phyloP scores from a whole-genome alignment of 2,113 vertebrate genomes.

The Scortum barcoo region DNA sequence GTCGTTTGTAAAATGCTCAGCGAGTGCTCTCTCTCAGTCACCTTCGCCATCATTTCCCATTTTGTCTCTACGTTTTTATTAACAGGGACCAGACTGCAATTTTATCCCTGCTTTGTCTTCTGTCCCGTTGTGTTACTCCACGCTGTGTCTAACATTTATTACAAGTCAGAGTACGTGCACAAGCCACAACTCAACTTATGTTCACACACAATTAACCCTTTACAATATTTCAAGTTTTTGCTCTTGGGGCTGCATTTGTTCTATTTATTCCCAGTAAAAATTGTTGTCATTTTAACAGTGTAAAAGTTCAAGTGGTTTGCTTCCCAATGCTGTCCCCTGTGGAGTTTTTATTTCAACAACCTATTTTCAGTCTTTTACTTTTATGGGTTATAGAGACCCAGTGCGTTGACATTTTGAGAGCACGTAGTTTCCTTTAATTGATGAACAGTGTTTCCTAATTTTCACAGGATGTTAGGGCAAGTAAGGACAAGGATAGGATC shows the following conservation, averaged over 20 bases:
- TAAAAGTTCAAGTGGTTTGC: conserved; percentile 26
- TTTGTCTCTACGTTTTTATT: conserved; percentile 34
- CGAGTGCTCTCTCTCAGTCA: conserved; percentile 38
- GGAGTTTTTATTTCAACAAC: conserved; percentile 18
- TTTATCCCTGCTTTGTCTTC: conserved; percentile 11
- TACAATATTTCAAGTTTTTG: neutral
- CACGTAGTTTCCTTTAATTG: conserved; percentile 33
- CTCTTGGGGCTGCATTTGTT: neutral
- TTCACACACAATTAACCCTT: neutral
- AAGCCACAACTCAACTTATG: neutral
- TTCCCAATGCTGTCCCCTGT: conserved; percentile 16
- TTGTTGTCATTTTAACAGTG: neutral
- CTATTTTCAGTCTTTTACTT: conserved; percentile 33
- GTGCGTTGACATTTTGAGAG: conserved; percentile 54
- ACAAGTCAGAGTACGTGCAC: neutral
- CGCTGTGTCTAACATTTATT: neutral
- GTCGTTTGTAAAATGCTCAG: conserved; percentile 14
- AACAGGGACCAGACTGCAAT: conserved; percentile 18
- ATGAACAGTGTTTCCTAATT: conserved; percentile 41
- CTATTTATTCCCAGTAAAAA: conserved; percentile 8
- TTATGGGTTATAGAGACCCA: conserved; percentile 39
- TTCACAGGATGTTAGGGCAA: conserved; percentile 34
- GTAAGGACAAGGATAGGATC: conserved; percentile 3
- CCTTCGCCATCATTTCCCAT: conserved; percentile 39
- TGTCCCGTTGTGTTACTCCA: conserved; percentile 4